Percentiles rank a stretch among this genome's conserved stretches.
phyloP scores from a whole-genome alignment of 2,888 invertebrate species.

The Hirtodrosophila histrioides region DNA sequence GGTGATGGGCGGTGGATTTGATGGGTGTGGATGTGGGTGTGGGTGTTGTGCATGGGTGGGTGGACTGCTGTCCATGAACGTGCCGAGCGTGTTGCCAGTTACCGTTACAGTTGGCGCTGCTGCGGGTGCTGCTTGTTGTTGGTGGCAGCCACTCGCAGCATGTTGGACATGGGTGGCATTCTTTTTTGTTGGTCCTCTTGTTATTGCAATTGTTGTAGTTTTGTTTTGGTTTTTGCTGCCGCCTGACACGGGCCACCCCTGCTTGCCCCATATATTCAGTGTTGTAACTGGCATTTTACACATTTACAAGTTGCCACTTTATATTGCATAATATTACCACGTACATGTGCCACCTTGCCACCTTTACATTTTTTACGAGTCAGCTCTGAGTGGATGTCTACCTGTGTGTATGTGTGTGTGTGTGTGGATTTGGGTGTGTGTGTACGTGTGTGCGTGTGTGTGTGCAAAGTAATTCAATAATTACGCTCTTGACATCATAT shows the following conservation, averaged over 20 bases:
- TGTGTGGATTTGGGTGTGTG: slow-evolving; percentile 32
- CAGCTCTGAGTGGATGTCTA: slow-evolving; percentile 25
- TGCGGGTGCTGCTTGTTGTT: slow-evolving; percentile 26
- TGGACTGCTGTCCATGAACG: slow-evolving; percentile 41
- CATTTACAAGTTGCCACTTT: slow-evolving; percentile 80
- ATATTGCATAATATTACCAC: slow-evolving; percentile 79
- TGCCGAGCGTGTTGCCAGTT: slow-evolving; percentile 50
- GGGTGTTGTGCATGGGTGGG: slow-evolving; percentile 10
- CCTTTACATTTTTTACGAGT: slow-evolving; percentile 58
- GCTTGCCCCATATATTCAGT: slow-evolving; percentile 11
- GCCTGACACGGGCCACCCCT: slow-evolving; percentile 17
- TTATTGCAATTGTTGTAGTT: slow-evolving; percentile 49
- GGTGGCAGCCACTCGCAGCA: slow-evolving; percentile 46
- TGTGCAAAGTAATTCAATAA: slow-evolving; percentile 72
- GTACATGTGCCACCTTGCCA: slow-evolving; percentile 67
- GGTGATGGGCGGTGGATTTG: neutral
- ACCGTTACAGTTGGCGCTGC: slow-evolving; percentile 40
- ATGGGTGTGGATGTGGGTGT: slow-evolving; percentile 1
- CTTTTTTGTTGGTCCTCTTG: slow-evolving; percentile 20
- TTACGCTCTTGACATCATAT: slow-evolving; percentile 78
- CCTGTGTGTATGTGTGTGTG: slow-evolving; percentile 16
- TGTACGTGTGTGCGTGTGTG: slow-evolving; percentile 35
- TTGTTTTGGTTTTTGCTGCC: slow-evolving; percentile 52
- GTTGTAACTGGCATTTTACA: slow-evolving; percentile 76
- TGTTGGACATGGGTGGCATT: slow-evolving; percentile 32